phyloP scores from a whole-genome alignment of 2,888 invertebrate genomes.

The Emmelina monodactyla region DNA sequence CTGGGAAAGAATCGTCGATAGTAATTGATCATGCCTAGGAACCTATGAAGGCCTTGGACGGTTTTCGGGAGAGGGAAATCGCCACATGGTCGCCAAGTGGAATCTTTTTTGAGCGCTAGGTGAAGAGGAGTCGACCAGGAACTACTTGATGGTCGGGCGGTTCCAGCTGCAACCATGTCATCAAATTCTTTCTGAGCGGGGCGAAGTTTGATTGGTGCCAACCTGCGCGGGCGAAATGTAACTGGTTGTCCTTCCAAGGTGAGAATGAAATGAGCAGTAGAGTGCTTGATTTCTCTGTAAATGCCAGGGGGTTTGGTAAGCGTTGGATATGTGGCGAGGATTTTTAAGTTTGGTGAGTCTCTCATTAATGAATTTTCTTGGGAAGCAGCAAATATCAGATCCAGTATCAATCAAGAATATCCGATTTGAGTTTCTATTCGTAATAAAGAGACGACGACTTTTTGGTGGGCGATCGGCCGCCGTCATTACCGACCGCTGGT shows the following conservation, averaged over 20 bases:
- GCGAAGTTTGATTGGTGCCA: constrained; percentile 8
- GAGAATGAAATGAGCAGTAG: constrained; percentile 10
- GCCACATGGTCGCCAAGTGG: not conserved
- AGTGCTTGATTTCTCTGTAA: constrained; percentile 1
- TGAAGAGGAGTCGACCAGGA: constrained; percentile 20
- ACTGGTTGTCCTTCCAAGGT: constrained; percentile 11
- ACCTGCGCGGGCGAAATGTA: constrained; percentile 10
- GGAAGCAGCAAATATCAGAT: not conserved
- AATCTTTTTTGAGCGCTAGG: not conserved
- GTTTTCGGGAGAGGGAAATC: too few relatives aligned
- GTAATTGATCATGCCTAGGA: too few relatives aligned
- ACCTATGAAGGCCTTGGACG: too few relatives aligned
- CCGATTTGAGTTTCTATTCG: too few relatives aligned
- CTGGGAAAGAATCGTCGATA: too few relatives aligned
- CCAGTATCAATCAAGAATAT: not conserved
- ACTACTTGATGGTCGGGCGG: constrained; percentile 18
- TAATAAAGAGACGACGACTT: too few relatives aligned
- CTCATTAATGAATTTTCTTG: too few relatives aligned
- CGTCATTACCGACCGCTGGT: too few relatives aligned
- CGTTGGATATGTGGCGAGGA: constrained; percentile 6
- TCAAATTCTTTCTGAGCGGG: constrained; percentile 10
- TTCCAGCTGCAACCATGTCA: constrained; percentile 14
- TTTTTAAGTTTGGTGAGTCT: not conserved
- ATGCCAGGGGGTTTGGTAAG: not conserved
- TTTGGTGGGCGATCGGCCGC: too few relatives aligned